Base-by-base conservation (phyloP, 2,797 vertebrate species). In the Todus mexicanus region DNA sequence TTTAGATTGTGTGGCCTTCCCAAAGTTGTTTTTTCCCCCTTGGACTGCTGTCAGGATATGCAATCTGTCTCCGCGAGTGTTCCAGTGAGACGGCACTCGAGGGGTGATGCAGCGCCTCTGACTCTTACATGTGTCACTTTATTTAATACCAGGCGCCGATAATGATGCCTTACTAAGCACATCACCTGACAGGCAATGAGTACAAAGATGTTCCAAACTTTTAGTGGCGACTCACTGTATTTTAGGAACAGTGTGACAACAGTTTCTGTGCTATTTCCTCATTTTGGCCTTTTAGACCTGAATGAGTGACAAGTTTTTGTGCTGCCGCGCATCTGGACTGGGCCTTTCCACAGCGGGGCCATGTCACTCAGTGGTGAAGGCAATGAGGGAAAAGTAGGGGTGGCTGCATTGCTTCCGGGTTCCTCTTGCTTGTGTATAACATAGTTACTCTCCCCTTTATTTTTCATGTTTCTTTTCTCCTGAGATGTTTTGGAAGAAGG, bases 31-130 rank as follows among this genome's bases (percentile, higher is more conserved):
- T 90, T 95, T 78, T 10, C 54, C 78, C 86, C 82, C 63, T 92
- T 96, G 95, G 96, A 84, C 84, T 90, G 83, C 78, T 96, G 96
- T 96, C 91, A 93, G 92, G 84, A 92, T 87, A 90, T 54, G 90
- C 95, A 96, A 87, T 95, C 95, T 96, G 95, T 96, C 86, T 94
- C 88, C 84, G n/a, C 33, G 90, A 93, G 79, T 22, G 68, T 88
- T 94, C 57, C 84, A 93, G 76, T 47, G 91, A 89, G 66, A 68
- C 75, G 63, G 69, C 37, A 65, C 54, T 89, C 2, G 45, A 90
- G 87, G 89, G 63, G 69, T 2, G 3, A 81, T 66, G 59, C 94
- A 93, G 91, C 59, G 60, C 33, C 61, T 86, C 48, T 4, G 9
- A 79, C 73, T 88, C 68, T 84, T 89, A 84, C 33, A 68, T 11